Evolutionary conservation across 2,888 invertebrate genomes (phyloP), one percentile per base, ranked within the genome.

Genomic region (Scaptodrosophila latifasciaeformis): DNA sequence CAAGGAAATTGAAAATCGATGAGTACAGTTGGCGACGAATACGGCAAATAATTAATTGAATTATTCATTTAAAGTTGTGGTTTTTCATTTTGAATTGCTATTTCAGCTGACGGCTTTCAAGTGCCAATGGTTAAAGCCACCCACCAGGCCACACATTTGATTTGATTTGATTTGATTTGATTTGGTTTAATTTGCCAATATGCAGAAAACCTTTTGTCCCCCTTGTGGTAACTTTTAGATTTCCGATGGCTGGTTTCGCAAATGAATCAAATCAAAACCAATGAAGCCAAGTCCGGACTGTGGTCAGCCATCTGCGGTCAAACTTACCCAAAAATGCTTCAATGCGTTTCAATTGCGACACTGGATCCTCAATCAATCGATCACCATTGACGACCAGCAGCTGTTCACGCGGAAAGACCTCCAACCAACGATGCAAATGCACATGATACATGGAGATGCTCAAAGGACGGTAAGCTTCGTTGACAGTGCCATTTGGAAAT

Each of bases 361-460:
- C 92, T 0, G 97, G 97, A 83, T 97, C 95, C 78, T 93, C 93
- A 77, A 96, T 95, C 59, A 97, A 90, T 66, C 92, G 90, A 87
- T 97, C 97, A 2, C 97, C 97, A 85, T 98, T 97, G 43, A 99
- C 96, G 49, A 99, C 91, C 76, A 97, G 91, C 71, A 99, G 92
- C 84, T 99, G 97, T 49, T 94, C 92, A 45, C 95, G 89, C 0
- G 95, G 91, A 88, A 99, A 99, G 67, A 94, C 93, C 86, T 96
- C 93, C 59, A 99, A 89, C 99, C 99, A 99, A 46, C 90, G 89
- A 68, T 94, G 92, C 79, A 99, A 90, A 87, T 96, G 97, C 65
- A 94, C 90, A 86, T 95, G 94, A 87, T 98, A 98, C 81, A 96
- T 90, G 27, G 96, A 96, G 84, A 96, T 94, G 53, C 94, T 92